phyloP scores from a whole-genome alignment of 2,888 invertebrate genomes.

The Orthosia incerta region DNA sequence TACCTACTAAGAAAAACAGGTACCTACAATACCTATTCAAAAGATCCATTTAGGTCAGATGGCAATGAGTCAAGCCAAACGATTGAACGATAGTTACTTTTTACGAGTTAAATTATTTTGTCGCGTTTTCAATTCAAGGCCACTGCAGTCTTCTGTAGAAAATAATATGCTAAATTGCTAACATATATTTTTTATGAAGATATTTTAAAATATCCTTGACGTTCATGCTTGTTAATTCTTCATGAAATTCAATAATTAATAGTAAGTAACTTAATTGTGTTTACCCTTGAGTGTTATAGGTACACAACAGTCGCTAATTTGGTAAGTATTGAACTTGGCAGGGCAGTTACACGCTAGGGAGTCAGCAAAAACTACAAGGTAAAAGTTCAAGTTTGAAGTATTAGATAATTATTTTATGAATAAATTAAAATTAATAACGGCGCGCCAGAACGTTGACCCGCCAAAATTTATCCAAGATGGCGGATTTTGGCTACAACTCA shows the following conservation, averaged over 20 bases:
- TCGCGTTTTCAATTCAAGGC: not conserved
- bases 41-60: not conserved
- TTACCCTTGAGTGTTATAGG: conserved; percentile 25
- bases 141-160: conserved; percentile 12
- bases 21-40: not conserved
- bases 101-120: not conserved
- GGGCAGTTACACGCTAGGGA: conserved; percentile 30
- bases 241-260: conserved; percentile 24
- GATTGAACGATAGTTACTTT: not conserved
- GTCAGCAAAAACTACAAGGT: conserved; percentile 39
- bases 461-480: conserved; percentile 40
- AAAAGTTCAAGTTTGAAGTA: conserved; percentile 52
- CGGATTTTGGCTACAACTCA: conserved; percentile 9
- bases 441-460: conserved; percentile 50
- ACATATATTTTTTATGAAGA: not conserved
- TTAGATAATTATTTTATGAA: conserved; percentile 43
- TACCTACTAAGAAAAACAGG: not conserved
- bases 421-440: conserved; percentile 5
- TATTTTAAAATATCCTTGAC: conserved; percentile 17
- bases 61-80: not conserved
- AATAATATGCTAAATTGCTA: not conserved
- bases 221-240: conserved; percentile 10
- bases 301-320: conserved; percentile 28
- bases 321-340: conserved; percentile 49
- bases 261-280: conserved; percentile 27